Percentiles rank a stretch among this genome's conserved stretches.
Evolutionary conservation across 1,140 invertebrate species (phyloP).

Genomic region (Neotoxoptera formosana): DNA sequence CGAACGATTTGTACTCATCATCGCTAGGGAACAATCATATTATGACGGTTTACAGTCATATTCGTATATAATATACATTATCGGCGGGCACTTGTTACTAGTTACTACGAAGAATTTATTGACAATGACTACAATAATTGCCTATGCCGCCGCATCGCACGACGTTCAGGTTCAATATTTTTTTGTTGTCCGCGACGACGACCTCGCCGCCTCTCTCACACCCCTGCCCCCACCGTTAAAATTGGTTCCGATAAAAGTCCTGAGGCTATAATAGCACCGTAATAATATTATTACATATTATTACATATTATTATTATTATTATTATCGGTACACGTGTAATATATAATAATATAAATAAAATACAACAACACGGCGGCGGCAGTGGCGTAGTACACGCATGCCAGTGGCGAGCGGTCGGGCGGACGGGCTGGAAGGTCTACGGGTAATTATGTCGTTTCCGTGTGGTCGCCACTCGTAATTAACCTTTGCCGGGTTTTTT

Average conservation of each 20-base stretch:
- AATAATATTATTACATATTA: neutral
- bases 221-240: neutral
- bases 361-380: neutral
- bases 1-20: neutral
- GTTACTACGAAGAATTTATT: neutral
- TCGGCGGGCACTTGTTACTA: neutral
- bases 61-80: neutral
- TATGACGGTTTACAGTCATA: neutral
- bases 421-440: neutral
- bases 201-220: neutral
- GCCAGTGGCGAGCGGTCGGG: neutral
- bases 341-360: neutral
- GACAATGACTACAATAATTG: neutral
- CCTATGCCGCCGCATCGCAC: neutral
- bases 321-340: neutral
- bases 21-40: too few relatives aligned
- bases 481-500: slow-evolving; percentile 52
- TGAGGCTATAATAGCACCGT: neutral
- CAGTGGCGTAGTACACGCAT: neutral
- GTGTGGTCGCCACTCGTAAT: slow-evolving; percentile 47
- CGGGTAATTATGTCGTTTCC: slow-evolving; percentile 47
- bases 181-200: neutral
- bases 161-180: neutral
- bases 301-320: neutral
- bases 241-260: neutral